These are phyloP conservation scores for Pachydiplax longipennis DNA, from an alignment of 2,888 invertebrate genomes.

Conservation along the genomic window DNA sequence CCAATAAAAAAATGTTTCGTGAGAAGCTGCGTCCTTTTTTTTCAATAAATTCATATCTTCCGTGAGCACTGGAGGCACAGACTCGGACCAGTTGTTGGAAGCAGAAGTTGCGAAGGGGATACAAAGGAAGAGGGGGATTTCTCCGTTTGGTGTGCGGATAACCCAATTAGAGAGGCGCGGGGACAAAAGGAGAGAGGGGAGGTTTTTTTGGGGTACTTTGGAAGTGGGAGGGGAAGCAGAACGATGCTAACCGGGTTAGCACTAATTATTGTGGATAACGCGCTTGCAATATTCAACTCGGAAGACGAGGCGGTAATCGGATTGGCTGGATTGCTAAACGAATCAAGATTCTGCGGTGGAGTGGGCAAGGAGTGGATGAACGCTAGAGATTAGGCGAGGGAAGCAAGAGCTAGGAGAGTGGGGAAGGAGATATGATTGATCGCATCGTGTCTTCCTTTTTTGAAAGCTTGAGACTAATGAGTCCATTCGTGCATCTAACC, in stretches of 20 bases:
- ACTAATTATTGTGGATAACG: slow-evolving; percentile 44
- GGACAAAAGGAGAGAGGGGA: background rate
- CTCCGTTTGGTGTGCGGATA: background rate
- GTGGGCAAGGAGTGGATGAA: slow-evolving; percentile 7
- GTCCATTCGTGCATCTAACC: no score
- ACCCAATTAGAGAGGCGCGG: slow-evolving; percentile 2
- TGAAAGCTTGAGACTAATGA: no score
- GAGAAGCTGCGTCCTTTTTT: no score
- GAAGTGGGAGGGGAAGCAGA: background rate
- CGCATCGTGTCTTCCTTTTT: background rate
- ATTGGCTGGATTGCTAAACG: slow-evolving; percentile 44
- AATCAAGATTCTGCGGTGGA: background rate
- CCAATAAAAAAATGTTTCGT: no score
- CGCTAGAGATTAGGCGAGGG: background rate
- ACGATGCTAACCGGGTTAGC: slow-evolving; percentile 38
- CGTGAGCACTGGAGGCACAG: no score
- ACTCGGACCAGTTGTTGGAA: background rate
- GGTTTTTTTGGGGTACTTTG: background rate
- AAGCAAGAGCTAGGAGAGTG: background rate
- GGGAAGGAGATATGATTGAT: background rate
- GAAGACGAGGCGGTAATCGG: slow-evolving; percentile 42
- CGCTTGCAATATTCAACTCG: slow-evolving; percentile 41
- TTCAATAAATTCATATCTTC: no score
- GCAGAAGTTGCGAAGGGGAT: background rate
- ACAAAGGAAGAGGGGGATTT: background rate